These are phyloP conservation scores for Ptiloglossa arizonensis DNA, from an alignment of 1,140 invertebrate species.

Conservation along the genomic window DNA sequence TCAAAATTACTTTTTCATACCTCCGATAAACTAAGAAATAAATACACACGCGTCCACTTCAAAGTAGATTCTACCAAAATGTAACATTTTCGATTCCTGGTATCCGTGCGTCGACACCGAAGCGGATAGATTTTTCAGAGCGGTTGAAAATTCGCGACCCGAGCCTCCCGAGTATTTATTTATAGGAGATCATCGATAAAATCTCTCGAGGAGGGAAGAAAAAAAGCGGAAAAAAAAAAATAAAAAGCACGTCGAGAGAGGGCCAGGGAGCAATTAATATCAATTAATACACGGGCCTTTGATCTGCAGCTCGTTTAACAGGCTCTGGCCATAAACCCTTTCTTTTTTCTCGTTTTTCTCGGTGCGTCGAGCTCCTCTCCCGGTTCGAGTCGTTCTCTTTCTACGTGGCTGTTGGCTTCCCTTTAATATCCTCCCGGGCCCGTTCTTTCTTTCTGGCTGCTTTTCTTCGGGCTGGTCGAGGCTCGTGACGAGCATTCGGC, in stretches of 20 bases:
- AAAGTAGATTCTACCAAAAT: no score
- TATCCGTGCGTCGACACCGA: no score
- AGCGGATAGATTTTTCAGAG: no score
- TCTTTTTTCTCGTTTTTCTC: conserved; percentile 48
- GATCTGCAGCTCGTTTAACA: conserved; percentile 45
- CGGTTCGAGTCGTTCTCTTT: conserved; percentile 19
- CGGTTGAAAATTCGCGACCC: no score
- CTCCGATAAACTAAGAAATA: no score
- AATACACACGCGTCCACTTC: no score
- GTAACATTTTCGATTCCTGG: no score
- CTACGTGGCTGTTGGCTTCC: not conserved
- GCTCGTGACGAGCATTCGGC: conserved; percentile 69
- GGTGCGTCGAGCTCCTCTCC: not conserved
- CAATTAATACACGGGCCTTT: conserved; percentile 47
- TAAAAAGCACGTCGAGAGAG: not conserved
- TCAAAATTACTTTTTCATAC: no score
- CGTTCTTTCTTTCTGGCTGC: conserved; percentile 37
- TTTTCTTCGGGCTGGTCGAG: conserved; percentile 38
- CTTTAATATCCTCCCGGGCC: conserved; percentile 12
- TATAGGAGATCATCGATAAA: not conserved
- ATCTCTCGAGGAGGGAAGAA: not conserved
- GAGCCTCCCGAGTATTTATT: no score
- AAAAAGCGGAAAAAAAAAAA: not conserved
- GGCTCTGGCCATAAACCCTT: conserved; percentile 19
- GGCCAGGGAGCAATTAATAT: conserved; percentile 43